Evolutionary conservation across 23 tunicate genomes (phyloP), one percentile per base, ranked within the genome.

Genomic region (Phallusia fumigata): DNA sequence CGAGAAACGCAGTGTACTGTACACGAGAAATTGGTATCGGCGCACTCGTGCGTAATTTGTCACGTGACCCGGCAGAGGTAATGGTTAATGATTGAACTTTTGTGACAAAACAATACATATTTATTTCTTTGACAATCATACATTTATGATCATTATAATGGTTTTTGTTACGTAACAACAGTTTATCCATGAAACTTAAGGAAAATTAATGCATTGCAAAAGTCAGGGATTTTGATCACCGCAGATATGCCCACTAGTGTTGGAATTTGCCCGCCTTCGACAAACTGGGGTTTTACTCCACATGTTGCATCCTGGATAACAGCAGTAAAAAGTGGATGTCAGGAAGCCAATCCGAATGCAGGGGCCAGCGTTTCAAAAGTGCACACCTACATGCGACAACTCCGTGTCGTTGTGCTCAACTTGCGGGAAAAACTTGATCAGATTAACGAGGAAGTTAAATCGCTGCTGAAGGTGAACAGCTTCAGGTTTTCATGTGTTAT

Each of bases 331-430:
- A 65, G 82, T 0, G 33, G 64, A 6, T 82, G 36, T 24, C 44
- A 65, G 19, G 76, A 83, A 35, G 81, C 78, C 26, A 77, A 81
- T 32, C 91, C 86, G 2, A 19, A 19, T 11, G 91, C 81, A 16
- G 85, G 85, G 0, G 65, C 81, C 15, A 82, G 86, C 44, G 50
- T 58, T 21, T 82, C 86, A 0, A 85, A 84, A 44, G 82, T 82
- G 18, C 91, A 88, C 64, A 82, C 91, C 10, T 82, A 73, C 65
- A 88, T 82, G 77, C 64, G 91, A 35, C 91, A 88, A 82, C 65
- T 88, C 8, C 86, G 91, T 0, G 91, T 82, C 33, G 86, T 88
- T 32, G 86, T 88, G 13, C 34, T 77, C 18, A 64, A 58, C 19
- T 34, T 88, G 65, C 74, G 86, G 30, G 86, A 76, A 33, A 82